Percentiles rank a stretch among this genome's conserved stretches.
Conservation (phyloP, 2,888 invertebrate species). For the Nomada goodeniana region DNA sequence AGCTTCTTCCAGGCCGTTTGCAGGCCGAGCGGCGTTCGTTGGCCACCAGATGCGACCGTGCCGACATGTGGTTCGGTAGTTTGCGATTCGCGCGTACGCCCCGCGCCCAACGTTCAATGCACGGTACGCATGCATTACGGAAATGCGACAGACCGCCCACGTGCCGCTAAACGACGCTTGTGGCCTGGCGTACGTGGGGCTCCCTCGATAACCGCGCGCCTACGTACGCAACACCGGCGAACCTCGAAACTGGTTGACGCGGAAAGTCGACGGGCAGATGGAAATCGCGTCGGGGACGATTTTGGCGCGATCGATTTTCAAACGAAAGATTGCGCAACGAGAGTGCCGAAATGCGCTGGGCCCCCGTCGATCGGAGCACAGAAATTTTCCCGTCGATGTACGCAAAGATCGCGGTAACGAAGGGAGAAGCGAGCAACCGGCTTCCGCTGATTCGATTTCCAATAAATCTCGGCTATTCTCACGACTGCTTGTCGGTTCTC, state of each 20-base stretch:
- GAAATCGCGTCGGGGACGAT: background rate
- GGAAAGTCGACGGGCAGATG: background rate
- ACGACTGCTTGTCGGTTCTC: constrained; percentile 35
- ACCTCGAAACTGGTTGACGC: background rate
- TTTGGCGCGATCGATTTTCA: background rate
- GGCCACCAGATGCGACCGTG: constrained; percentile 40
- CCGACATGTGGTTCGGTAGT: constrained; percentile 40
- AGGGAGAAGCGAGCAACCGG: constrained; percentile 11
- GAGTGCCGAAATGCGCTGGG: too few species aligned
- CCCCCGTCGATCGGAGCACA: background rate
- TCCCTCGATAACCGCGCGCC: constrained; percentile 14
- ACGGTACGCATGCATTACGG: constrained; percentile 45
- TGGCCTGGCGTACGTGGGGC: constrained; percentile 62
- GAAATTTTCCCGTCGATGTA: background rate
- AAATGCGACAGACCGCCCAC: constrained; percentile 65
- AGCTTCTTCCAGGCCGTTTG: constrained; percentile 24
- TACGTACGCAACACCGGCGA: background rate
- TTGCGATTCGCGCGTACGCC: constrained; percentile 48
- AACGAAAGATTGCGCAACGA: too few species aligned
- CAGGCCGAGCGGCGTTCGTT: constrained; percentile 13
- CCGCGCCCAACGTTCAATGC: constrained; percentile 53
- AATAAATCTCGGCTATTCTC: constrained; percentile 51
- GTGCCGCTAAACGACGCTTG: constrained; percentile 61
- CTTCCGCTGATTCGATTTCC: constrained; percentile 23
- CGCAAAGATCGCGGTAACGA: background rate